Evolutionary conservation across 1,140 invertebrate species (phyloP).

Genomic region (Theocolax elegans): DNA sequence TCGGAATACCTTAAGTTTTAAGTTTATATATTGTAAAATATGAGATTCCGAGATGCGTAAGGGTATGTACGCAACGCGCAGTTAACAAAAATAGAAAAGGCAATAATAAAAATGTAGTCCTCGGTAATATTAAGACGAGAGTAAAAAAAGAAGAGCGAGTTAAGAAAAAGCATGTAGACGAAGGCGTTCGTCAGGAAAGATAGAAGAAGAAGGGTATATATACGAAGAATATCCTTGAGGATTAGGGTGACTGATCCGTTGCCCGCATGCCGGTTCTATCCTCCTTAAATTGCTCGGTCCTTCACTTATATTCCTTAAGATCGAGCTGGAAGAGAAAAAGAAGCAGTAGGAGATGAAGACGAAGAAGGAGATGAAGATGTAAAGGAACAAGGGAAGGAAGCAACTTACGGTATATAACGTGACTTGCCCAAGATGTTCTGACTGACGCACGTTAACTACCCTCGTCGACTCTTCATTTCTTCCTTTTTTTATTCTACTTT

Average conservation of each 20-base stretch:
- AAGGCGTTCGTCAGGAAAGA: too few relatives aligned
- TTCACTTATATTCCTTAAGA: slow-evolving; percentile 12
- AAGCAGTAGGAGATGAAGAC: not conserved
- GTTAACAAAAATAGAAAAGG: too few relatives aligned
- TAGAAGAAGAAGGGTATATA: too few relatives aligned
- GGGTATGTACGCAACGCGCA: too few relatives aligned
- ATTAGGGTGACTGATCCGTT: slow-evolving; percentile 26
- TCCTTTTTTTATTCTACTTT: not conserved
- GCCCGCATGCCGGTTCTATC: slow-evolving; percentile 15
- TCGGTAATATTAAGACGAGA: too few relatives aligned
- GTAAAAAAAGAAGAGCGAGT: too few relatives aligned
- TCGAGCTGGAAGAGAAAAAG: not conserved
- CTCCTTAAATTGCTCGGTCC: slow-evolving; percentile 30
- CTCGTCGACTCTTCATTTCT: not conserved
- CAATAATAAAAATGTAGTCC: too few relatives aligned
- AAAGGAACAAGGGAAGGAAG: not conserved
- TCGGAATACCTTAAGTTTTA: too few relatives aligned
- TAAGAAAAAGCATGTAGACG: too few relatives aligned
- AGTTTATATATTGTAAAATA: too few relatives aligned
- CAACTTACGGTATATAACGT: not conserved
- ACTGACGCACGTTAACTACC: slow-evolving; percentile 23
- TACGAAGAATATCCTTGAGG: slow-evolving; percentile 10
- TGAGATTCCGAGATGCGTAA: too few relatives aligned
- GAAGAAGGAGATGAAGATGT: not conserved
- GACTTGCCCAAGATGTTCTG: slow-evolving; percentile 4